Conservation (phyloP, 2,113 vertebrate species). For the Corythoichthys intestinalis region DNA sequence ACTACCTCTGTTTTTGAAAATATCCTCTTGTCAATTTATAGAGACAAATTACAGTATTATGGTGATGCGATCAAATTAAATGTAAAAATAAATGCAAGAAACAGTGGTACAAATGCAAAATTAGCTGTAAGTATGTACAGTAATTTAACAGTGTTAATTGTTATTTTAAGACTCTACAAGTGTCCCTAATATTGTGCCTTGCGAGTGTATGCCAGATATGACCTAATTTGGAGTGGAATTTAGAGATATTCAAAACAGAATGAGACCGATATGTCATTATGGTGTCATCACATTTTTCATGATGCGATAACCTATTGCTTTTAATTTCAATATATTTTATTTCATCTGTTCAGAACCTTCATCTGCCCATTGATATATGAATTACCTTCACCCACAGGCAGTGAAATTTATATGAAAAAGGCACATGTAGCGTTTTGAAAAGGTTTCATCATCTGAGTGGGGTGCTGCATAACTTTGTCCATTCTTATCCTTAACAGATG, state of each 20-base stretch:
- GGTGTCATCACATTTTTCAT: conserved; percentile 2
- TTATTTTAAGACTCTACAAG: neutral
- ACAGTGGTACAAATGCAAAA: neutral
- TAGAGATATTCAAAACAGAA: conserved; percentile 1
- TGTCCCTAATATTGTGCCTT: neutral
- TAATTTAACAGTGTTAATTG: neutral
- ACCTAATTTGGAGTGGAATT: neutral
- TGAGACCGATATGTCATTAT: neutral
- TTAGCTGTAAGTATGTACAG: neutral
- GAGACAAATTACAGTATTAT: neutral
- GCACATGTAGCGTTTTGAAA: conserved; percentile 23
- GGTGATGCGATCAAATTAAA: neutral
- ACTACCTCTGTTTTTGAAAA: too few relatives aligned
- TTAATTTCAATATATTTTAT: neutral
- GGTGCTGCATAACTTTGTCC: conserved; percentile 12
- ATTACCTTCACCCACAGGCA: conserved; percentile 3
- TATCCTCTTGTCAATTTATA: neutral
- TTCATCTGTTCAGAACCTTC: neutral
- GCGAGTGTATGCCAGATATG: neutral
- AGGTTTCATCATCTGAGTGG: conserved; percentile 28
- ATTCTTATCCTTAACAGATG: conserved; percentile 22
- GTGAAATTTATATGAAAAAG: conserved; percentile 15
- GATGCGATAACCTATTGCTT: neutral
- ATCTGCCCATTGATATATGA: conserved; percentile 18
- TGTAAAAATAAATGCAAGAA: neutral